Conservation (phyloP, 2,113 vertebrate species). For the Etheostoma spectabile region DNA sequence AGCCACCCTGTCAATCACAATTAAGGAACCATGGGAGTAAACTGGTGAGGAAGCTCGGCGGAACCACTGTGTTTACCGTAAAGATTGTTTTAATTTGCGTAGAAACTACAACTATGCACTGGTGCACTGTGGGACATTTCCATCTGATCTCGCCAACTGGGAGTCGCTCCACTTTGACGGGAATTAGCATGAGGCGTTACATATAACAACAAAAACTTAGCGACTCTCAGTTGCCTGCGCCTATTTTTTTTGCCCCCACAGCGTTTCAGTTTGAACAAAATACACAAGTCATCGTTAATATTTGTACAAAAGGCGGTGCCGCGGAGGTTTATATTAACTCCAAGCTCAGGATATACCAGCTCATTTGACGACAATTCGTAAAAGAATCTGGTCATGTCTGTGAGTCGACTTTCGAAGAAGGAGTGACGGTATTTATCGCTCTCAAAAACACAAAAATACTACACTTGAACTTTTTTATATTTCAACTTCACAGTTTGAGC, state of each 20-base stretch:
- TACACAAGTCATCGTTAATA: conserved; percentile 55
- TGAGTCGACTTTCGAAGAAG: conserved; percentile 64
- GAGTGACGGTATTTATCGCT: conserved; percentile 69
- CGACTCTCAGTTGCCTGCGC: conserved; percentile 66
- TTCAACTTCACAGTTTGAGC: conserved; percentile 1
- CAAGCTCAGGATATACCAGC: conserved; percentile 42
- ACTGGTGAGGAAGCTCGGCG: conserved; percentile 80
- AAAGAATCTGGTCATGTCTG: conserved; percentile 68
- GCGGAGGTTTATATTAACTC: conserved; percentile 48
- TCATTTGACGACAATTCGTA: conserved; percentile 60
- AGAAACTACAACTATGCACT: conserved; percentile 71
- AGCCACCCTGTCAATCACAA: conserved; percentile 84
- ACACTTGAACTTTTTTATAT: conserved; percentile 29
- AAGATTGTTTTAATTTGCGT: conserved; percentile 53
- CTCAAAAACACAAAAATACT: conserved; percentile 5
- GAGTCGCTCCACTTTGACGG: conserved; percentile 73
- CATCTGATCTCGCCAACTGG: conserved; percentile 54
- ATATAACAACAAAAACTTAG: conserved; percentile 77
- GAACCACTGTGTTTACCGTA: conserved; percentile 68
- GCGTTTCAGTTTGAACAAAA: conserved; percentile 53
- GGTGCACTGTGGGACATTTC: conserved; percentile 60
- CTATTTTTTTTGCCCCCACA: conserved; percentile 38
- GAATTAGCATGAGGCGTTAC: conserved; percentile 69
- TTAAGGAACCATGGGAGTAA: conserved; percentile 79
- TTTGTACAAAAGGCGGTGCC: conserved; percentile 59